A percentile compares a stretch with the other conserved stretches of the same genome.
Evolutionary conservation across 2,113 vertebrate genomes (phyloP).

Genomic region (Myotis davidii): DNA sequence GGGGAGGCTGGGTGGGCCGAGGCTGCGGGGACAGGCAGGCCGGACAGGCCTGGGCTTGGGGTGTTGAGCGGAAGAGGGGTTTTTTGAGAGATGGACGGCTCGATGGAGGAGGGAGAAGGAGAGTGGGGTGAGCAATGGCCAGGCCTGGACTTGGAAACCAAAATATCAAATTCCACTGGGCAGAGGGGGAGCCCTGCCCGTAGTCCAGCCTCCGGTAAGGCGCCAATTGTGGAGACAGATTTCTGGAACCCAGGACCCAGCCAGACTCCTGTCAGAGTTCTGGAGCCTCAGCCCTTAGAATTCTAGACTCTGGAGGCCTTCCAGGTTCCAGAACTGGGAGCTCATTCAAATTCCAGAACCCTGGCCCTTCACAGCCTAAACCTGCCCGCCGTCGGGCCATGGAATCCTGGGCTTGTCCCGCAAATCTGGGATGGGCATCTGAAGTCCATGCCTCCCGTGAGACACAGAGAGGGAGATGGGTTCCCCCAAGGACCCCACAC

Average conservation of each 20-base stretch:
- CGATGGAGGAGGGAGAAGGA: not conserved
- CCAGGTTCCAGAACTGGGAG: not conserved
- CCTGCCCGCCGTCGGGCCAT: fast-evolving
- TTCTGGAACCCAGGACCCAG: not conserved
- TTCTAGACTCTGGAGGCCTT: not conserved
- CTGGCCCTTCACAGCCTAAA: not conserved
- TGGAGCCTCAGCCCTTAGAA: not conserved
- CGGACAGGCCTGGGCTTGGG: fast-evolving
- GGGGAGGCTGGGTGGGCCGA: not conserved
- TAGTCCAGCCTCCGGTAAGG: not conserved
- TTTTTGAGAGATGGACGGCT: not conserved
- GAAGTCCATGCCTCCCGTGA: fast-evolving
- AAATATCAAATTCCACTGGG: not conserved
- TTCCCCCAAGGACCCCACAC: not conserved
- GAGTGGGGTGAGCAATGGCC: not conserved
- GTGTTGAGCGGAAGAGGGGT: not conserved
- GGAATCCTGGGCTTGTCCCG: not conserved
- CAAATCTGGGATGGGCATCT: not conserved
- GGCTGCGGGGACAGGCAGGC: not conserved
- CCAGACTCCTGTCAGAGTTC: not conserved
- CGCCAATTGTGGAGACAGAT: not conserved
- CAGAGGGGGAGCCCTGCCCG: fast-evolving
- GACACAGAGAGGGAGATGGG: not conserved
- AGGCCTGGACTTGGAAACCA: not conserved
- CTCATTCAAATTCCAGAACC: not conserved